A percentile compares a stretch with the other conserved stretches of the same genome.
Conservation (phyloP, 53 echinoderm and acorn worm genomes). For the Zoroaster sp. region DNA sequence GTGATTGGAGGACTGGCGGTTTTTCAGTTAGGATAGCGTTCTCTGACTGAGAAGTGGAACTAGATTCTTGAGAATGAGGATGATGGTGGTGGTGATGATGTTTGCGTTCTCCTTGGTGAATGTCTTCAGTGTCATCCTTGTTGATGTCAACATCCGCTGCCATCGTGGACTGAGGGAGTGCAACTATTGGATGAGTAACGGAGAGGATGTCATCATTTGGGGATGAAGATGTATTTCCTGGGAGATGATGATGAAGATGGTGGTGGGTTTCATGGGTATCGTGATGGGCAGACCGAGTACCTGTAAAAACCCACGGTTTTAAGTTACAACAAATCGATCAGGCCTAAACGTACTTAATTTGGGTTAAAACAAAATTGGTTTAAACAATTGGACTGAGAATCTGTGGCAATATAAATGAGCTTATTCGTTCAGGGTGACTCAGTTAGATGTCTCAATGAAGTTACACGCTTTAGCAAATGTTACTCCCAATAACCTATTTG, state of each 20-base stretch:
- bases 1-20: too few relatives aligned
- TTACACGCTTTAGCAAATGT: too few relatives aligned
- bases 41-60: neutral
- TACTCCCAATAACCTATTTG: too few relatives aligned
- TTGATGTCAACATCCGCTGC: neutral
- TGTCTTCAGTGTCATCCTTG: neutral
- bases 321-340: too few relatives aligned
- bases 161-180: neutral
- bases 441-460: too few relatives aligned
- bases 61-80: neutral
- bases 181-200: neutral
- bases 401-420: too few relatives aligned
- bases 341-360: too few relatives aligned
- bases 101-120: neutral
- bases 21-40: neutral
- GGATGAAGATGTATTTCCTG: neutral
- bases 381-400: too few relatives aligned
- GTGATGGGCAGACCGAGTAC: neutral
- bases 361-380: too few relatives aligned
- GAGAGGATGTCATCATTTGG: neutral
- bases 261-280: neutral
- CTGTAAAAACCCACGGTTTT: neutral
- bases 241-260: neutral
- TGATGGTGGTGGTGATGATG: neutral
- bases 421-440: too few relatives aligned